Percentiles rank a stretch among this genome's conserved stretches.
These are phyloP conservation scores for Perccottus glenii DNA, from an alignment of 2,113 vertebrate genomes.

Conservation along the genomic window DNA sequence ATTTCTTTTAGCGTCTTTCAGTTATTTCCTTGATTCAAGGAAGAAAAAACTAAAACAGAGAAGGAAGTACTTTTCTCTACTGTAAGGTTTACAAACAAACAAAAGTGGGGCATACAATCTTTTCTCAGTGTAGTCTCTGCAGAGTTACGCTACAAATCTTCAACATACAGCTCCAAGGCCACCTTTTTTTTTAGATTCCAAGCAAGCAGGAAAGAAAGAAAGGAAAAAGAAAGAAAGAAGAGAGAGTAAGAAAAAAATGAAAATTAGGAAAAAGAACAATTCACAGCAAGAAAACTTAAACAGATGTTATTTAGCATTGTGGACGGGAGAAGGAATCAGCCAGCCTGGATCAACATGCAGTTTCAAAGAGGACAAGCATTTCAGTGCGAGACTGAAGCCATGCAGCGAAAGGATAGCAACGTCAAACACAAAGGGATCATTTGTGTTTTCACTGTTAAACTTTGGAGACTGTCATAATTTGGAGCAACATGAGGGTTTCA, in stretches of 20 bases:
- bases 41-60: slow-evolving; percentile 80
- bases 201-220: slow-evolving; percentile 64
- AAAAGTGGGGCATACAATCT: slow-evolving; percentile 72
- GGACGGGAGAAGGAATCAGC: slow-evolving; percentile 10
- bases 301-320: slow-evolving; percentile 20
- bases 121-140: slow-evolving; percentile 85
- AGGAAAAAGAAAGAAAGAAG: slow-evolving; percentile 67
- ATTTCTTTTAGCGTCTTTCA: slow-evolving; percentile 80
- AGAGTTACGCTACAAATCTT: slow-evolving; percentile 88
- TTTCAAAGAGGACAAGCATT: slow-evolving; percentile 53
- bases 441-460: background rate
- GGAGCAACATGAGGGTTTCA: slow-evolving; percentile 24
- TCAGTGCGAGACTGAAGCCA: slow-evolving; percentile 72
- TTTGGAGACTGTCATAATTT: slow-evolving; percentile 4
- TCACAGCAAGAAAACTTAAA: slow-evolving; percentile 7
- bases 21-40: slow-evolving; percentile 99
- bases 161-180: slow-evolving; percentile 91
- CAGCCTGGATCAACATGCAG: slow-evolving; percentile 51
- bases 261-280: slow-evolving; percentile 60
- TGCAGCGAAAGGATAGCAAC: slow-evolving; percentile 56
- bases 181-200: slow-evolving; percentile 89
- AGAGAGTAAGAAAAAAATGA: slow-evolving; percentile 46
- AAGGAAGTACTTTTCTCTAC: slow-evolving; percentile 77
- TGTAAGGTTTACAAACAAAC: slow-evolving; percentile 65
- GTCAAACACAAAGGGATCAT: slow-evolving; percentile 6